These are phyloP conservation scores for Ornithoptera priamus DNA, from an alignment of 2,888 invertebrate genomes.

Conservation along the genomic window DNA sequence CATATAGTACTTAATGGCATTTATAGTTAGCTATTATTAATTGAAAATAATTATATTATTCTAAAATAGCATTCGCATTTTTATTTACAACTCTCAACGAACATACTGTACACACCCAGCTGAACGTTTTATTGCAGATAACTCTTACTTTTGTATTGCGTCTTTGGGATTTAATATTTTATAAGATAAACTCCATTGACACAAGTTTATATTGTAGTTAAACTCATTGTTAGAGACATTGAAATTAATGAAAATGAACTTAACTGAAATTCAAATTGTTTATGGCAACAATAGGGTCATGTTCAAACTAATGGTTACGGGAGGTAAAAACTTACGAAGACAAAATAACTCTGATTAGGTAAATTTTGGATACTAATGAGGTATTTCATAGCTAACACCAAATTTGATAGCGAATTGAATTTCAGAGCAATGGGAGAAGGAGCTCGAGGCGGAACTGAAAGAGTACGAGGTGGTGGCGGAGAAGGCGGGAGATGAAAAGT, in stretches of 20 bases:
- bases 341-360: conserved; percentile 20
- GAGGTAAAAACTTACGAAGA: conserved; percentile 14
- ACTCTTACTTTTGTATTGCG: too few species aligned
- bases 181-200: too few species aligned
- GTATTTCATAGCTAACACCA: neutral
- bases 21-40: conserved; percentile 80
- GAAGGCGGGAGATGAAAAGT: conserved; percentile 72
- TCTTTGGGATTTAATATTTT: too few species aligned
- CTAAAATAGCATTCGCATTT: conserved; percentile 75
- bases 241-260: too few species aligned
- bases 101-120: too few species aligned
- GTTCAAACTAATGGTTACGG: too few species aligned
- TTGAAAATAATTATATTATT: conserved; percentile 80
- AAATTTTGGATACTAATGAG: neutral
- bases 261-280: too few species aligned
- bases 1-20: conserved; percentile 72
- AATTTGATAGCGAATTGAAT: conserved; percentile 32
- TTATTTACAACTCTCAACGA: conserved; percentile 51
- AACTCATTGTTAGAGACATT: too few species aligned
- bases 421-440: conserved; percentile 97
- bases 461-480: conserved; percentile 93
- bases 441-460: conserved; percentile 95
- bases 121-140: too few species aligned
- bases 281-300: too few species aligned
- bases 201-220: too few species aligned